Conservation (phyloP, 2,113 vertebrate genomes). For the Hippopotamus amphibius region DNA sequence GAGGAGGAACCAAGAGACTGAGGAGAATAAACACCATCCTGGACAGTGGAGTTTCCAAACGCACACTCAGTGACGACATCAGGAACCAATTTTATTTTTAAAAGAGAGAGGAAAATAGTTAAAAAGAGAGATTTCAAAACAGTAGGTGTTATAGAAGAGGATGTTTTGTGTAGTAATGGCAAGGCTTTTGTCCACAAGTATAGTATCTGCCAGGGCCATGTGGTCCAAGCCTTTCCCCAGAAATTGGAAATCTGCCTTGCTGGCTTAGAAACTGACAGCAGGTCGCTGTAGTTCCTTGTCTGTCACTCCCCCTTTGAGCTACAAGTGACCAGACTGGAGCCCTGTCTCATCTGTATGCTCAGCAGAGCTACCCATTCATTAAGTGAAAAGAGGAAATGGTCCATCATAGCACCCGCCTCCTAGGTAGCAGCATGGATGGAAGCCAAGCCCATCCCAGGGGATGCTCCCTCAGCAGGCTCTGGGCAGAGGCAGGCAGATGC, state of each 20-base stretch:
- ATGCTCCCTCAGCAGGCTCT: background rate
- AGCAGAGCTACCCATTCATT: background rate
- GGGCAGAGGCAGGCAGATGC: background rate
- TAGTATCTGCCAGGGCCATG: background rate
- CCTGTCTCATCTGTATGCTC: background rate
- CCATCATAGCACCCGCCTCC: accelerated
- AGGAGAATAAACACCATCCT: background rate
- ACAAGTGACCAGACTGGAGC: background rate
- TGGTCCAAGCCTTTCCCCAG: background rate
- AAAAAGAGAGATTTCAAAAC: background rate
- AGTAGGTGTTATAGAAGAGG: background rate
- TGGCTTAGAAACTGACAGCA: slow-evolving; percentile 9
- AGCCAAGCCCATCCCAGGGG: background rate
- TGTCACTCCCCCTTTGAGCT: background rate
- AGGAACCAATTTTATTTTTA: background rate
- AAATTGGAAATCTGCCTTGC: slow-evolving; percentile 2
- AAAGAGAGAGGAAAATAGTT: background rate
- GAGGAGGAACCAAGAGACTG: background rate
- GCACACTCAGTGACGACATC: background rate
- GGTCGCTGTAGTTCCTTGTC: background rate
- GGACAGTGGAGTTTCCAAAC: background rate
- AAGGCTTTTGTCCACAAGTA: background rate
- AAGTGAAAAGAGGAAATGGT: background rate
- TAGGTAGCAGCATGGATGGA: background rate
- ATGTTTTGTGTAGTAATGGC: background rate